A percentile compares a stretch with the other conserved stretches of the same genome.
Conservation (phyloP, 2,888 invertebrate species). For the Amphiduros pacificus region DNA sequence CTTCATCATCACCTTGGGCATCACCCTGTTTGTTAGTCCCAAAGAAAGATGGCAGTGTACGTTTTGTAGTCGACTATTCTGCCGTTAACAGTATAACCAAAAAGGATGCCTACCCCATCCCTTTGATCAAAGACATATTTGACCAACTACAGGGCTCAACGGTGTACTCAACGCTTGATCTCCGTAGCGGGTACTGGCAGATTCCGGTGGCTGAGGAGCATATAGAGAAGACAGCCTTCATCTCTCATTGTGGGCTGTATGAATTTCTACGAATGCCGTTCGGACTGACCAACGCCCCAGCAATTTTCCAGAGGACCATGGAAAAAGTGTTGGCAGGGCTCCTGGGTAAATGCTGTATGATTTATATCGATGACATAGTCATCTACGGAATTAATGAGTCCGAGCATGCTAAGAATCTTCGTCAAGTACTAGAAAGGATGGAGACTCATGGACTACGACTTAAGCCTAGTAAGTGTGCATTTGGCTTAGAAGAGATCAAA, state of each 20-base stretch:
- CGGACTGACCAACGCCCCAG: slow-evolving; percentile 16
- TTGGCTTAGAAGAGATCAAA: slow-evolving; percentile 12
- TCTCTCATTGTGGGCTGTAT: slow-evolving; percentile 24
- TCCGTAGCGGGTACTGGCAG: slow-evolving; percentile 31
- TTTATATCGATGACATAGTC: slow-evolving; percentile 26
- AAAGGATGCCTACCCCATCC: slow-evolving; percentile 15
- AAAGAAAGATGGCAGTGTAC: slow-evolving; percentile 5
- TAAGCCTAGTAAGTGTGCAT: slow-evolving; percentile 22
- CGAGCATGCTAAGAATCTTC: slow-evolving; percentile 17
- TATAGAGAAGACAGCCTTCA: slow-evolving; percentile 23
- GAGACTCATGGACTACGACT: slow-evolving; percentile 13
- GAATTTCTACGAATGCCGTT: slow-evolving; percentile 21
- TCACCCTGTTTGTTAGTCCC: slow-evolving; percentile 10
- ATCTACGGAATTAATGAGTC: slow-evolving; percentile 1
- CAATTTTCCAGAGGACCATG: slow-evolving; percentile 22
- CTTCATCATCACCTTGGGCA: slow-evolving; percentile 2
- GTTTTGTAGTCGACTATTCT: slow-evolving; percentile 9
- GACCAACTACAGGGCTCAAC: slow-evolving; percentile 13
- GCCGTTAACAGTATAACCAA: slow-evolving; percentile 13
- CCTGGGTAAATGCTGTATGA: slow-evolving; percentile 7
- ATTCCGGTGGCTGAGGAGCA: slow-evolving; percentile 18
- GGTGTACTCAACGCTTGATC: slow-evolving; percentile 30
- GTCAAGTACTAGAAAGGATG: slow-evolving; percentile 18
- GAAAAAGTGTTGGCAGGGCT: slow-evolving; percentile 1
- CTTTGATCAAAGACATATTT: slow-evolving; percentile 23